A percentile compares a stretch with the other conserved stretches of the same genome.
phyloP scores from a whole-genome alignment of 1,140 invertebrate species.

The Trichonephila clavipes region DNA sequence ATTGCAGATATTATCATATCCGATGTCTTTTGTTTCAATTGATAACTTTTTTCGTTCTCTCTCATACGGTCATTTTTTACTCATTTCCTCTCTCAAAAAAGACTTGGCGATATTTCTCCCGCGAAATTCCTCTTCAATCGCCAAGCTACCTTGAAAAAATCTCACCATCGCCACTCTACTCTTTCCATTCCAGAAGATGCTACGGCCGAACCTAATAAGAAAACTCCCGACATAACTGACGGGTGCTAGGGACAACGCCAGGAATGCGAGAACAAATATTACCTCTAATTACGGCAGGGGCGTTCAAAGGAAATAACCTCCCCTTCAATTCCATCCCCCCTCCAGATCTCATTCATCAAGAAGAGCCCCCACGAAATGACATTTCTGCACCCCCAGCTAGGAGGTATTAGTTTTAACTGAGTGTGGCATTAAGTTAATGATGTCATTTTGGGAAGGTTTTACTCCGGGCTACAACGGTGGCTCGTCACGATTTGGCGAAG shows the following conservation, averaged over 20 bases:
- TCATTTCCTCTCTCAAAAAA: background rate
- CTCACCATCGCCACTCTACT: background rate
- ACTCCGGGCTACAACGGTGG: background rate
- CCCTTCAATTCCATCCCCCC: background rate
- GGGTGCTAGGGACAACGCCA: background rate
- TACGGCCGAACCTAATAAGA: background rate
- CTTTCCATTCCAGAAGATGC: background rate
- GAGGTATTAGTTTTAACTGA: conserved; percentile 68
- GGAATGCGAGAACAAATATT: conserved; percentile 72
- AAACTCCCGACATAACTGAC: conserved; percentile 21
- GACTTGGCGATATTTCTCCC: background rate
- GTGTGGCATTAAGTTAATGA: conserved; percentile 65
- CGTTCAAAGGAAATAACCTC: background rate
- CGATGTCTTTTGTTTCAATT: too few species aligned
- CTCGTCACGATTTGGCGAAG: background rate
- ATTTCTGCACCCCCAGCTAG: conserved; percentile 57
- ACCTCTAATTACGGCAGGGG: conserved; percentile 66
- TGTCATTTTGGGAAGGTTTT: conserved; percentile 54
- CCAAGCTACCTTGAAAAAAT: background rate
- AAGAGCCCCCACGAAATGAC: conserved; percentile 47
- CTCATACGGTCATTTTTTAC: background rate
- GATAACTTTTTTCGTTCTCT: too few species aligned
- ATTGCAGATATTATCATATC: too few species aligned
- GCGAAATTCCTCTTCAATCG: background rate
- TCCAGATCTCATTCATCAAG: conserved; percentile 59